Conservation (phyloP, 1,140 invertebrate species). For the Rhopalosiphum padi region DNA sequence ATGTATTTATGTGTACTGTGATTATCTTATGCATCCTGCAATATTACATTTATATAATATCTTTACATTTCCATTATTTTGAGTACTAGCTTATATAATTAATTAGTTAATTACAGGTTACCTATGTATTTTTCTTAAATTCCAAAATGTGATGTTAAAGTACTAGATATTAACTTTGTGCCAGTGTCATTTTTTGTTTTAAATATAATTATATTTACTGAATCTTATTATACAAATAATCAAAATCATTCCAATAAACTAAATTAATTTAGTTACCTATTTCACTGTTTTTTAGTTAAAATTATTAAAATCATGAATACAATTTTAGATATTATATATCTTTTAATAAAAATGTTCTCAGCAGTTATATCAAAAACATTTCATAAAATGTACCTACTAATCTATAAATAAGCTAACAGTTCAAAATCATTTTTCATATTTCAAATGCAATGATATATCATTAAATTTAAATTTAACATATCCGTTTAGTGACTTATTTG, state of each 20-base stretch:
- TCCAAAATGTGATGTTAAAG: slow-evolving; percentile 7
- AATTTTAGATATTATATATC: too few relatives aligned
- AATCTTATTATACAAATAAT: neutral
- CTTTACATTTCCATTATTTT: slow-evolving; percentile 11
- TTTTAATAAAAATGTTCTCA: too few relatives aligned
- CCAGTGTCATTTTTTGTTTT: neutral
- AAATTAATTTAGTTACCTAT: neutral
- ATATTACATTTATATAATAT: slow-evolving; percentile 14
- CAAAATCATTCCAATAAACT: slow-evolving; percentile 40
- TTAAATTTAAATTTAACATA: too few relatives aligned
- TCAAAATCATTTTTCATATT: too few relatives aligned
- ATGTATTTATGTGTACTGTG: slow-evolving; percentile 12
- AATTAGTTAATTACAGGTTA: neutral
- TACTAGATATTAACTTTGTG: neutral
- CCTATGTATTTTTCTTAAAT: neutral
- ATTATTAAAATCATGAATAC: neutral
- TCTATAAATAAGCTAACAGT: too few relatives aligned
- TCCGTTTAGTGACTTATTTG: too few relatives aligned
- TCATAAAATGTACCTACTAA: too few relatives aligned
- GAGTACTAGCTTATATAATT: neutral
- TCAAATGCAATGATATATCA: too few relatives aligned
- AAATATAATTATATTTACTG: neutral
- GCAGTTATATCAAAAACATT: too few relatives aligned
- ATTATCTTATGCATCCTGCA: neutral
- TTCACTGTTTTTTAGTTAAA: neutral